Percentiles rank a stretch among this genome's conserved stretches.
Conservation (phyloP, 2,888 invertebrate genomes). For the Gnatocerus cornutus region DNA sequence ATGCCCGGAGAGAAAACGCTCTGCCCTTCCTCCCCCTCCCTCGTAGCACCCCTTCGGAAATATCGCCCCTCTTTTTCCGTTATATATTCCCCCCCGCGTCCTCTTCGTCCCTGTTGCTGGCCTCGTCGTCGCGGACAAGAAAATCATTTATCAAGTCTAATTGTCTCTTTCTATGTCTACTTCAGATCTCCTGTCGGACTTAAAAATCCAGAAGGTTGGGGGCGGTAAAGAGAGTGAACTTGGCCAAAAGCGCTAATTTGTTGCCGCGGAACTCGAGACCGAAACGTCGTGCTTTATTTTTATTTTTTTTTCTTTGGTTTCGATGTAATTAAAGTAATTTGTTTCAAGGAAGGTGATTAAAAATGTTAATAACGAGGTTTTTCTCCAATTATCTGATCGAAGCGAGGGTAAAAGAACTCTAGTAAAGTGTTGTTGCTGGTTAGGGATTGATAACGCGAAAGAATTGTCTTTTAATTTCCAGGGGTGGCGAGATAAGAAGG, state of each 20-base stretch:
- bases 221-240: slow-evolving; percentile 5
- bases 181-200: slow-evolving; percentile 53
- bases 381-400: slow-evolving; percentile 3
- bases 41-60: slow-evolving; percentile 51
- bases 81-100: slow-evolving; percentile 16
- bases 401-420: background rate
- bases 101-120: slow-evolving; percentile 25
- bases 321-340: slow-evolving; percentile 16
- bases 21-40: slow-evolving; percentile 25
- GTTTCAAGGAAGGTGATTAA: background rate
- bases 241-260: slow-evolving; percentile 13
- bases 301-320: slow-evolving; percentile 11
- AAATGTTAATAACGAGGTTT: slow-evolving; percentile 12
- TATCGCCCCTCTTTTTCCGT: slow-evolving; percentile 43
- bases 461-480: slow-evolving; percentile 22
- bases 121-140: slow-evolving; percentile 59
- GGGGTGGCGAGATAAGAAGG: slow-evolving; percentile 5
- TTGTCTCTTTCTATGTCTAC: slow-evolving; percentile 67
- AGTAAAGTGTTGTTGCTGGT: slow-evolving; percentile 3
- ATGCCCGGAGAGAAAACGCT: slow-evolving; percentile 33
- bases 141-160: slow-evolving; percentile 69
- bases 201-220: slow-evolving; percentile 33
- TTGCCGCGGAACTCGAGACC: slow-evolving; percentile 13
- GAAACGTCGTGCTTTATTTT: background rate
- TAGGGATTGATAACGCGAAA: slow-evolving; percentile 21